Percentiles rank a stretch among this genome's conserved stretches.
These are phyloP conservation scores for Biston betularia DNA, from an alignment of 2,888 invertebrate species.

Conservation along the genomic window DNA sequence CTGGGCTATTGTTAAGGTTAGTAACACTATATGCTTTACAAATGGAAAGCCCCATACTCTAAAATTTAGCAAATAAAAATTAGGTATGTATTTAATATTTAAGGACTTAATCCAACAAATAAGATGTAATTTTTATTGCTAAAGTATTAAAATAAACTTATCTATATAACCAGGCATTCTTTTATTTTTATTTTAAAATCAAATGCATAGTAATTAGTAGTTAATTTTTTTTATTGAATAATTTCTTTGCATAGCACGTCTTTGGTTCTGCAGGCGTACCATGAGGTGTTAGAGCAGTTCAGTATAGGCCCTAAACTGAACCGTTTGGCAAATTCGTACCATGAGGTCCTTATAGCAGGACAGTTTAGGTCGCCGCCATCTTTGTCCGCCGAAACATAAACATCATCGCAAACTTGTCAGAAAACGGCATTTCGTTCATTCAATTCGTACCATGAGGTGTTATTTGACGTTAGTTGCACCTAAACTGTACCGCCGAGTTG, in stretches of 20 bases:
- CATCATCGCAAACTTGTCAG: too few species aligned
- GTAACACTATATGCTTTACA: constrained; percentile 35
- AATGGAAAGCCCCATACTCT: constrained; percentile 70
- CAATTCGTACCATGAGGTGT: too few species aligned
- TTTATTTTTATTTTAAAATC: constrained; percentile 42
- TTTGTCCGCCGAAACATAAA: too few species aligned
- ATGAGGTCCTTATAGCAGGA: too few species aligned
- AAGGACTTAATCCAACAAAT: constrained; percentile 70
- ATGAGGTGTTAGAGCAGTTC: too few species aligned
- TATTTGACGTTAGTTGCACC: too few species aligned
- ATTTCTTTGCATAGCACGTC: not conserved
- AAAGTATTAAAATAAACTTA: constrained; percentile 67
- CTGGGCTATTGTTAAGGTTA: constrained; percentile 49
- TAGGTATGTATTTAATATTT: constrained; percentile 71
- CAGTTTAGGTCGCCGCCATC: too few species aligned
- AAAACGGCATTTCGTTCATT: too few species aligned
- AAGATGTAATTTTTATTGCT: constrained; percentile 78
- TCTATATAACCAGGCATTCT: constrained; percentile 44
- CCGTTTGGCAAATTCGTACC: too few species aligned
- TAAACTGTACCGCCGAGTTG: too few species aligned
- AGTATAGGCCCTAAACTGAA: too few species aligned
- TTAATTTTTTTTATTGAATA: not conserved
- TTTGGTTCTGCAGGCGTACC: not conserved
- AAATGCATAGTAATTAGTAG: not conserved
- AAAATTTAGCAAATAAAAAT: constrained; percentile 77